These are phyloP conservation scores for Brachionus rotundiformis DNA, from an alignment of 1,140 invertebrate species.

Conservation along the genomic window DNA sequence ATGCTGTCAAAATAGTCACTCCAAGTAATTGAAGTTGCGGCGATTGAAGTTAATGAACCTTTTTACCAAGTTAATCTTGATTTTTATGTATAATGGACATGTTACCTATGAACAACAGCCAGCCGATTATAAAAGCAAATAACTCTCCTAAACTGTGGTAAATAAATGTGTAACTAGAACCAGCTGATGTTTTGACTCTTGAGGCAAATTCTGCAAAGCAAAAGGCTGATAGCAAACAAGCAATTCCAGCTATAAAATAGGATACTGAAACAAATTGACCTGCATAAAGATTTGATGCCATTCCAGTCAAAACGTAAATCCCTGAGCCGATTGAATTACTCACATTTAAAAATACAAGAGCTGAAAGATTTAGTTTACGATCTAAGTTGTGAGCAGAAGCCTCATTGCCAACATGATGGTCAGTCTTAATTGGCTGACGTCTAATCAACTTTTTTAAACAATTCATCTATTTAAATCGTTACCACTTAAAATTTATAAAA, in stretches of 20 bases:
- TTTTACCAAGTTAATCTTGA: neutral
- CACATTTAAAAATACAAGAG: constrained; percentile 39
- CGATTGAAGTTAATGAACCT: constrained; percentile 41
- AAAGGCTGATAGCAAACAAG: constrained; percentile 41
- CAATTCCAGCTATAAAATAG: constrained; percentile 25
- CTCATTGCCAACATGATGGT: neutral
- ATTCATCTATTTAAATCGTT: neutral
- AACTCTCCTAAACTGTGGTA: constrained; percentile 44
- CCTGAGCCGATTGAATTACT: constrained; percentile 48
- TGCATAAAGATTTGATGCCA: constrained; percentile 35
- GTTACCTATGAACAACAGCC: constrained; percentile 44
- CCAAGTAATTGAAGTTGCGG: constrained; percentile 43
- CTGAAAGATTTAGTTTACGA: neutral
- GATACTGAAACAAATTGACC: constrained; percentile 34
- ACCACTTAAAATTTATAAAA: too few species aligned
- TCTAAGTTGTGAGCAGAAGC: neutral
- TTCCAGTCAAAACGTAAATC: constrained; percentile 47
- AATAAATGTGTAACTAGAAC: constrained; percentile 42
- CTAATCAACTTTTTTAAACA: neutral
- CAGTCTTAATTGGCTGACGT: neutral
- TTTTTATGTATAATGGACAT: neutral
- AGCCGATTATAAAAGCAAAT: constrained; percentile 36
- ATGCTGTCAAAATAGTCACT: constrained; percentile 9
- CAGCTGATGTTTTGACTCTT: constrained; percentile 21
- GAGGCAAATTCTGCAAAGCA: constrained; percentile 50